These are phyloP conservation scores for Branchinecta lynchi DNA, from an alignment of 1,140 invertebrate species.

Conservation along the genomic window DNA sequence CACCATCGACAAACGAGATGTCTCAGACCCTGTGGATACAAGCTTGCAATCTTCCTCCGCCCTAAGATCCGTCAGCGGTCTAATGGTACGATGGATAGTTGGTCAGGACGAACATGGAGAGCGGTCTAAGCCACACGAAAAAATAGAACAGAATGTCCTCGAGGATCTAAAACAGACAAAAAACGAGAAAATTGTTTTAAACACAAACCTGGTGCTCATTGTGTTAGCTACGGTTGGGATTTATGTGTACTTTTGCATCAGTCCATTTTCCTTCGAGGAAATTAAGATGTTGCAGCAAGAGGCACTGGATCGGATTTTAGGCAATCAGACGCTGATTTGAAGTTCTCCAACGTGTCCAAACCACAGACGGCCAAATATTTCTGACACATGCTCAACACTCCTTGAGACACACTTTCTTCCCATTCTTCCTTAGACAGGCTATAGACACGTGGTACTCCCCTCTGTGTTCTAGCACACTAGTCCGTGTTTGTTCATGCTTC, in stretches of 20 bases:
- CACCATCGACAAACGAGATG: background rate
- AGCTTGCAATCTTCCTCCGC: no score
- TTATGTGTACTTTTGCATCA: slow-evolving; percentile 14
- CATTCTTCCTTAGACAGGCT: no score
- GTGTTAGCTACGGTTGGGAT: background rate
- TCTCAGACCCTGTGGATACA: background rate
- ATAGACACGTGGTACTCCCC: no score
- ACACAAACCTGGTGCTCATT: background rate
- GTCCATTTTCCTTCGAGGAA: background rate
- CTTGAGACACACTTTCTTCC: no score
- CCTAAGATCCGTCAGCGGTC: background rate
- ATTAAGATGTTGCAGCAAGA: slow-evolving; percentile 14
- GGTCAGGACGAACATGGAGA: background rate
- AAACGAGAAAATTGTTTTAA: background rate
- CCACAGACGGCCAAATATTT: no score
- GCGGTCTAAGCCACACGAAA: background rate
- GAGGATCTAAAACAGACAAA: background rate
- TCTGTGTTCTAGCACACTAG: no score
- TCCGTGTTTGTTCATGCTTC: no score
- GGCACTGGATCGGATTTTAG: slow-evolving; percentile 2
- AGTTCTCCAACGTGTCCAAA: no score
- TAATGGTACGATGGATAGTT: background rate
- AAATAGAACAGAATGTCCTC: background rate
- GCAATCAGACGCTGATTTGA: background rate
- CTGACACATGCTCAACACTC: no score